Evolutionary conservation across 2,888 invertebrate species (phyloP), one percentile per base, ranked within the genome.

Genomic region (Patella ulyssiponensis): DNA sequence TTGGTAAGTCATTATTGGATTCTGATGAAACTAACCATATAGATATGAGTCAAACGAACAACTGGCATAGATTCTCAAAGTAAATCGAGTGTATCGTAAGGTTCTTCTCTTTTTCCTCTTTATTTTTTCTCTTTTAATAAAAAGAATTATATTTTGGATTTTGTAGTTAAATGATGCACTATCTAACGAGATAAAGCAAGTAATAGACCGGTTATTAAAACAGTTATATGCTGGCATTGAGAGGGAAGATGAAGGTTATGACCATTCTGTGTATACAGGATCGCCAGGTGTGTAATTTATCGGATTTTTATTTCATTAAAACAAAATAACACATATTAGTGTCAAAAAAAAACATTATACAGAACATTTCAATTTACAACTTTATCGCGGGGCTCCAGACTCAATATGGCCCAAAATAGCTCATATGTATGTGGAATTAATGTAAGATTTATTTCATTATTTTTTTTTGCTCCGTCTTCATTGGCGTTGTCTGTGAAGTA

Each of bases 241-340:
- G 23, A 44, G 44, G 44, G 78, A 81, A 14, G 80, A 82, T 27
- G 88, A 89, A 73, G 79, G 85, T 73, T 82, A 89, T 56, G 95
- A 96, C 92, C 93, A 93, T 84, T 94, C 95, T 5, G 93, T 96
- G 0, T 96, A 96, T 86, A 96, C 96, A 12, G 96, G 96, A 56
- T 94, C 94, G 77, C 91, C 94, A 82, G 96, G 91, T 89, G 70
- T 74, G 75, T 64, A 12, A 44, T 7, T 44, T 9, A 4, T 44
- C 44, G 44, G 9, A 44, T 44, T 44, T 33, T 9, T 44, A 44
- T 44, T 44, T 44, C 9, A 44, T 44, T 9, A 44, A 44, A 9
- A 44, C 1, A 44, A 44, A 33, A 1, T 9, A 44, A 9, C 7
- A 7, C 44, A 44, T 9, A 44, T 44, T 44, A 44, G 44, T 4